Evolutionary conservation across 1,140 invertebrate species (phyloP).

Genomic region (Ptiloglossa arizonensis): DNA sequence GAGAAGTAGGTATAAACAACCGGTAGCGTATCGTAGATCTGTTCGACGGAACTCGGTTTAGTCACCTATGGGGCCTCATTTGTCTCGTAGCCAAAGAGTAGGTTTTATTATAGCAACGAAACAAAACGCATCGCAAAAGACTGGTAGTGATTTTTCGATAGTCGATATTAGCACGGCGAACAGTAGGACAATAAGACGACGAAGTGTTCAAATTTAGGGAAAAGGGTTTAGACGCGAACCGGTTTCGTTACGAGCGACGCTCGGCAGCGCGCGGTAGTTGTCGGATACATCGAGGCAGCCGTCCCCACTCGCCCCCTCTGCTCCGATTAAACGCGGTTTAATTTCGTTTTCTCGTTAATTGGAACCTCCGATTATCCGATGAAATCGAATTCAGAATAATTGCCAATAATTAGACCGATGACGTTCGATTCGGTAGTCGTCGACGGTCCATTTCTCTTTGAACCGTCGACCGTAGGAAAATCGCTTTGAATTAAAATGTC

Average conservation of each 20-base stretch:
- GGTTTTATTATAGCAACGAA: constrained; percentile 57
- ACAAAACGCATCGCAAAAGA: constrained; percentile 71
- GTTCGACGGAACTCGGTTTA: constrained; percentile 60
- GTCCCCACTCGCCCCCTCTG: constrained; percentile 21
- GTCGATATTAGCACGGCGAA: constrained; percentile 64
- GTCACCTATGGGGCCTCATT: constrained; percentile 76
- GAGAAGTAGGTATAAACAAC: constrained; percentile 45
- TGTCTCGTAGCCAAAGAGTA: constrained; percentile 69
- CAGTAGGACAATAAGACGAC: constrained; percentile 74
- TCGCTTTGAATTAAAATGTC: not conserved
- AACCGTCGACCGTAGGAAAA: not conserved
- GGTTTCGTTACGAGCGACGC: constrained; percentile 42
- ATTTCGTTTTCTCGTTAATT: not conserved
- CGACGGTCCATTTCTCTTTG: not conserved
- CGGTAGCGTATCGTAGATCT: constrained; percentile 60
- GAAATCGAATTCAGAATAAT: not conserved
- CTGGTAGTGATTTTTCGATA: constrained; percentile 76
- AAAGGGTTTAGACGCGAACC: constrained; percentile 27
- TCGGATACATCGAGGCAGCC: constrained; percentile 37
- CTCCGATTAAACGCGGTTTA: not conserved
- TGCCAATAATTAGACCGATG: not conserved
- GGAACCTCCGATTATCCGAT: constrained; percentile 1
- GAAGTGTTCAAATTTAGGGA: constrained; percentile 71
- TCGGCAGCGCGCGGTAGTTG: constrained; percentile 36
- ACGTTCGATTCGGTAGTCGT: not conserved